Conservation (phyloP, 2,113 vertebrate species). For the Myrmecobius fasciatus region DNA sequence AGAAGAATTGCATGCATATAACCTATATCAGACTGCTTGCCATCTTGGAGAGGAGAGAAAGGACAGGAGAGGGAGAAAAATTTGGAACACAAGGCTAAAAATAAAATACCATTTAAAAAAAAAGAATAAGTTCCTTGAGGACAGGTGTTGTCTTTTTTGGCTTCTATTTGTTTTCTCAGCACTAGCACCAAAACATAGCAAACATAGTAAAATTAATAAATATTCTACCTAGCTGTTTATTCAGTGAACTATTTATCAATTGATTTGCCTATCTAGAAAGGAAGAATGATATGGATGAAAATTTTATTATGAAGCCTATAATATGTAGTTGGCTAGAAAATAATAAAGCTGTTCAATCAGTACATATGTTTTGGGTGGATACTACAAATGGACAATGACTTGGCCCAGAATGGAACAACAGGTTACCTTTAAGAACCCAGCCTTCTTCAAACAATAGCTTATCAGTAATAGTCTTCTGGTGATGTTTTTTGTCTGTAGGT, state of each 20-base stretch:
- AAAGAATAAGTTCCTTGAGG: too few species aligned
- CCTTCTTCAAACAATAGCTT: not conserved
- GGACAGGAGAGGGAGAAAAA: too few species aligned
- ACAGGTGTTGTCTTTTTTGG: too few species aligned
- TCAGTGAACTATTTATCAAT: too few species aligned
- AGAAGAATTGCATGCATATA: too few species aligned
- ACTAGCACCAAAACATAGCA: not conserved
- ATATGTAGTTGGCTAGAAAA: not conserved
- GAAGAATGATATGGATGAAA: not conserved
- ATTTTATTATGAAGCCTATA: not conserved
- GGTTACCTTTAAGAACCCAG: not conserved
- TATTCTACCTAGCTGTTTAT: too few species aligned
- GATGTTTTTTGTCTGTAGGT: not conserved
- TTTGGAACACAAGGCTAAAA: too few species aligned
- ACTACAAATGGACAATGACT: not conserved
- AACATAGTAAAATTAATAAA: not conserved
- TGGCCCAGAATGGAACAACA: not conserved
- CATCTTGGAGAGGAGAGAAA: too few species aligned
- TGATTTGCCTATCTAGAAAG: not conserved
- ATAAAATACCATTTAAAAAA: too few species aligned
- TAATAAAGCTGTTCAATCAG: not conserved
- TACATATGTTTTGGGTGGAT: not conserved
- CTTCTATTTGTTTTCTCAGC: not conserved
- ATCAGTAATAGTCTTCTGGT: not conserved
- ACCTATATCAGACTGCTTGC: too few species aligned